Evolutionary conservation across 1,140 invertebrate species (phyloP), one percentile per base, ranked within the genome.

Genomic region (Hyles vespertilio): DNA sequence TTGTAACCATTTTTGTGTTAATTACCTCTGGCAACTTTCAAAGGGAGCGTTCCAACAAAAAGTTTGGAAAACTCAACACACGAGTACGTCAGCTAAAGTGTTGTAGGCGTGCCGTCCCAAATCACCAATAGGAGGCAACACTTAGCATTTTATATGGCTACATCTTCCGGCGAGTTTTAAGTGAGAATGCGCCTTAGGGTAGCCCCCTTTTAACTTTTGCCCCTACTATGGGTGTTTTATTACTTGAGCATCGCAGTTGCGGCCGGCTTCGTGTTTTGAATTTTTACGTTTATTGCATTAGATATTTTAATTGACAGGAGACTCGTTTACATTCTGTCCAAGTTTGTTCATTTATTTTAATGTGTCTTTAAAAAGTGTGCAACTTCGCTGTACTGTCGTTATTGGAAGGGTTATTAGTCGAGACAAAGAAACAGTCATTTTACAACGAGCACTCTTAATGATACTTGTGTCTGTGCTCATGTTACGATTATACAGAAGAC

Each of bases 111-210:
- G 58, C 56, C 40, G 58, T 59, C 62, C 61, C 63, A 63, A 66
- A 66, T 65, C 58, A 63, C 56, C 67, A 61, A 70, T 63, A 56
- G 67, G 69, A 2, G 66, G 62, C 64, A 62, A 64, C 63, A 65
- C 64, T 70, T 67, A 73, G 67, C 67, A 65, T 70, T 72, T 74
- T 79, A 72, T 74, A 77, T 59, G 63, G 66, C 70, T 67, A 67
- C 69, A 70, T 70, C 74, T 70, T 64, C 61, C 51, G 56, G 57
- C 69, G 74, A 81, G 68, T 81, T 81, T 77, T 79, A 81, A 81
- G 69, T 78, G 76, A 77, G 70, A 81, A 77, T 73, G 72, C 75
- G 74, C 68, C 67, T 67, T 47, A 58, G 61, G 59, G 66, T 61
- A 49, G 59, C 56, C 60, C 53, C 60, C 59, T 72, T 63, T 69